Conservation (phyloP, 1,140 invertebrate species). For the Hycleus cichorii region DNA sequence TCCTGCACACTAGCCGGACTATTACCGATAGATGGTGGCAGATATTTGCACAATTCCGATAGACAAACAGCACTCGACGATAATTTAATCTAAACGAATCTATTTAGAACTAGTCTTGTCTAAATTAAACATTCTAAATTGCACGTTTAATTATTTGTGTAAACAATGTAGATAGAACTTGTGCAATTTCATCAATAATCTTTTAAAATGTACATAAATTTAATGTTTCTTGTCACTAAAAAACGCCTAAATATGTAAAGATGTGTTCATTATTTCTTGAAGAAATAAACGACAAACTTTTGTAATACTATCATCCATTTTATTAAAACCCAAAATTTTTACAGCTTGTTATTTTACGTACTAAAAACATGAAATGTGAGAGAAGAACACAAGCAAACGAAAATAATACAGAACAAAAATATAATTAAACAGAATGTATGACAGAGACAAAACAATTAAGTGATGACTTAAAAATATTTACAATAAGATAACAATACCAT, state of each 20-base stretch:
- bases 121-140: neutral
- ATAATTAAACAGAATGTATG: neutral
- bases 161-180: neutral
- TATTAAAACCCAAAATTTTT: slow-evolving; percentile 43
- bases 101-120: slow-evolving; percentile 16
- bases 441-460: slow-evolving; percentile 34
- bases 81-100: slow-evolving; percentile 24
- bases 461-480: slow-evolving; percentile 44
- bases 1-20: slow-evolving; percentile 77
- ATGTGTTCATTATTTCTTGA: slow-evolving; percentile 27
- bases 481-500: slow-evolving; percentile 42
- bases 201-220: slow-evolving; percentile 28
- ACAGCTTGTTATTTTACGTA: slow-evolving; percentile 37
- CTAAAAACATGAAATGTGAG: slow-evolving; percentile 39
- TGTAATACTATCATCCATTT: slow-evolving; percentile 41
- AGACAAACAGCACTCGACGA: slow-evolving; percentile 23
- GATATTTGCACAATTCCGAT: slow-evolving; percentile 10
- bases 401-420: neutral
- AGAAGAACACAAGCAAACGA: slow-evolving; percentile 39
- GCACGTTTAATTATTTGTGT: neutral
- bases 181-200: slow-evolving; percentile 22
- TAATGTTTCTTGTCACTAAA: slow-evolving; percentile 16
- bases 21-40: slow-evolving; percentile 21
- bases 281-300: slow-evolving; percentile 3
- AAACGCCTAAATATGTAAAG: slow-evolving; percentile 25